phyloP scores from a whole-genome alignment of 2,113 vertebrate genomes.

The Calidris pygmaea region DNA sequence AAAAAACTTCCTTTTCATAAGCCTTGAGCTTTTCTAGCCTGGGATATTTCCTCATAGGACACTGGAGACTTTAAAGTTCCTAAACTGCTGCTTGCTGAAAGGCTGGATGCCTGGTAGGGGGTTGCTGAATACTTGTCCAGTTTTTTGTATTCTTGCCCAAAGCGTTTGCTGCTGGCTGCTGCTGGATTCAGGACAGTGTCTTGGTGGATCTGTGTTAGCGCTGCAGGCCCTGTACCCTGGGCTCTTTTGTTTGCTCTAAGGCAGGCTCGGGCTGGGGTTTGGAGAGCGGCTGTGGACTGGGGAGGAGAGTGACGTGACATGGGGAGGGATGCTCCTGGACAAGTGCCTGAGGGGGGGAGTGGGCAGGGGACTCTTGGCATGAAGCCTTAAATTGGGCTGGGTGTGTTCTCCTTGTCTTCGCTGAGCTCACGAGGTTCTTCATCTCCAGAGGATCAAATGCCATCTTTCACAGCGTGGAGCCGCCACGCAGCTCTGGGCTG shows the following conservation, averaged over 20 bases:
- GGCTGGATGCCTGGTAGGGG: not conserved
- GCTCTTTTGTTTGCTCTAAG: not conserved
- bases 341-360: not conserved
- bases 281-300: not conserved
- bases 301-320: not conserved
- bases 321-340: not conserved
- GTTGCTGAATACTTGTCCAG: not conserved
- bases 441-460: not conserved
- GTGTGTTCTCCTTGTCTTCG: not conserved
- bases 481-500: not conserved
- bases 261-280: not conserved
- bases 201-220: not conserved
- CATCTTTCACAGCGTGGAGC: not conserved
- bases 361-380: not conserved
- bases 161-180: not conserved
- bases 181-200: not conserved
- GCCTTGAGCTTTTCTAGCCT: not conserved
- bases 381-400: not conserved
- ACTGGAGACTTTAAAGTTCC: not conserved
- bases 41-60: not conserved
- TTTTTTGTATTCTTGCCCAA: not conserved
- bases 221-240: not conserved
- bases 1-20: not conserved
- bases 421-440: not conserved
- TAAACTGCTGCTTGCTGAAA: not conserved